These are phyloP conservation scores for Siniperca undulata DNA, from an alignment of 2,797 vertebrate genomes.

Conservation along the genomic window DNA sequence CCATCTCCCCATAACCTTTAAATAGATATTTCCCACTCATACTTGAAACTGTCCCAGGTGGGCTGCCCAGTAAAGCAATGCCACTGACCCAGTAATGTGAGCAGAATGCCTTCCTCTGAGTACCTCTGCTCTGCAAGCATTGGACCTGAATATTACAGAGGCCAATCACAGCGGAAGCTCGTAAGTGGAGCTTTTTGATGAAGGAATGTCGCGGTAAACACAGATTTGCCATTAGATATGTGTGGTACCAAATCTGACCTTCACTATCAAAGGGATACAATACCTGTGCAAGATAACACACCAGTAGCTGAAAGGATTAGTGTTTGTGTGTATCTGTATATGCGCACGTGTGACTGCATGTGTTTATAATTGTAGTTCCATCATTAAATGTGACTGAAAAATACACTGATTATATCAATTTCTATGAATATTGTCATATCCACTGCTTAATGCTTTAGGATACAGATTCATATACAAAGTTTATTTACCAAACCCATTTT, in stretches of 20 bases:
- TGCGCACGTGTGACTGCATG: background rate
- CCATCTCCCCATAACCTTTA: slow-evolving; percentile 65
- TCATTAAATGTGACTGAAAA: background rate
- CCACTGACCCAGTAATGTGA: slow-evolving; percentile 79
- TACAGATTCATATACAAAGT: background rate
- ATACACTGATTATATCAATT: background rate
- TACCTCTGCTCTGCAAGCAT: slow-evolving; percentile 42
- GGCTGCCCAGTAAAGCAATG: slow-evolving; percentile 71
- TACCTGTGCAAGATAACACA: slow-evolving; percentile 21
- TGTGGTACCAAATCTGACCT: slow-evolving; percentile 64
- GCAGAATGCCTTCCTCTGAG: slow-evolving; percentile 62
- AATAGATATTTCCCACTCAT: slow-evolving; percentile 64
- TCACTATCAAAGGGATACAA: slow-evolving; percentile 49
- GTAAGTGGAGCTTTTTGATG: slow-evolving; percentile 66
- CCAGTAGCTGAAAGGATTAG: slow-evolving; percentile 11
- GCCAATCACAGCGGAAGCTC: slow-evolving; percentile 26
- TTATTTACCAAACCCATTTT: background rate
- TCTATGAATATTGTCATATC: background rate
- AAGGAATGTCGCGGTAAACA: slow-evolving; percentile 73
- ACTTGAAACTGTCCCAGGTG: slow-evolving; percentile 73
- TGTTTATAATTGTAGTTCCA: background rate
- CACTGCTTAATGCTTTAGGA: background rate
- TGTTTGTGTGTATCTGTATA: background rate
- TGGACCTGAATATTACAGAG: slow-evolving; percentile 52
- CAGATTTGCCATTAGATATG: slow-evolving; percentile 69